phyloP scores from a whole-genome alignment of 2,888 invertebrate species.

The Patella depressa region DNA sequence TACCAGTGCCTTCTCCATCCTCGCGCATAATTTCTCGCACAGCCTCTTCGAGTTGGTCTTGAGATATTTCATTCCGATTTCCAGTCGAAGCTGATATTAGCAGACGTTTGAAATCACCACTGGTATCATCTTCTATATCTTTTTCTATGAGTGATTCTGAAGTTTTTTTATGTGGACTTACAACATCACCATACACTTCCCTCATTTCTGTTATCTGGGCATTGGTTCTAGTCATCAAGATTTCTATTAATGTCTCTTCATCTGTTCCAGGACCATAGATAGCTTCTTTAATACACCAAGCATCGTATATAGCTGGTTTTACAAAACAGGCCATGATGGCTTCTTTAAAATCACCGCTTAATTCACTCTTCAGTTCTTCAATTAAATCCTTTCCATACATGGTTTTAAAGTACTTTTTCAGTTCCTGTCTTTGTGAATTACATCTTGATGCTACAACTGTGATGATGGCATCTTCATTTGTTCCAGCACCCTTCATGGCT shows the following conservation, averaged over 20 bases:
- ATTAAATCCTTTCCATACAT: constrained; percentile 79
- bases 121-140: constrained; percentile 88
- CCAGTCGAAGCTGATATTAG: constrained; percentile 80
- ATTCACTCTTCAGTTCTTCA: constrained; percentile 58
- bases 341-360: constrained; percentile 65
- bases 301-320: constrained; percentile 68
- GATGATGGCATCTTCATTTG: constrained; percentile 91
- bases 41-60: constrained; percentile 51
- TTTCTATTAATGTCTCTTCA: constrained; percentile 67
- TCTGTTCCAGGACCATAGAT: constrained; percentile 70
- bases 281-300: constrained; percentile 67
- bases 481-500: constrained; percentile 73
- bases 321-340: constrained; percentile 64
- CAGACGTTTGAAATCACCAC: constrained; percentile 90
- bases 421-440: constrained; percentile 88
- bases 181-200: constrained; percentile 50
- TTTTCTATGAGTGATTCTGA: constrained; percentile 77
- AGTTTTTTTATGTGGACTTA: constrained; percentile 44
- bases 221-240: constrained; percentile 68
- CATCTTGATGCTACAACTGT: constrained; percentile 85
- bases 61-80: constrained; percentile 55
- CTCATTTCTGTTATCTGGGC: constrained; percentile 63
- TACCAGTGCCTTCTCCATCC: constrained; percentile 55
- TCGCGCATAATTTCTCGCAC: constrained; percentile 55
- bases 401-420: constrained; percentile 86